Evolutionary conservation across 2,797 vertebrate species (phyloP), one percentile per base, ranked within the genome.

Genomic region (Neomorphus geoffroyi): DNA sequence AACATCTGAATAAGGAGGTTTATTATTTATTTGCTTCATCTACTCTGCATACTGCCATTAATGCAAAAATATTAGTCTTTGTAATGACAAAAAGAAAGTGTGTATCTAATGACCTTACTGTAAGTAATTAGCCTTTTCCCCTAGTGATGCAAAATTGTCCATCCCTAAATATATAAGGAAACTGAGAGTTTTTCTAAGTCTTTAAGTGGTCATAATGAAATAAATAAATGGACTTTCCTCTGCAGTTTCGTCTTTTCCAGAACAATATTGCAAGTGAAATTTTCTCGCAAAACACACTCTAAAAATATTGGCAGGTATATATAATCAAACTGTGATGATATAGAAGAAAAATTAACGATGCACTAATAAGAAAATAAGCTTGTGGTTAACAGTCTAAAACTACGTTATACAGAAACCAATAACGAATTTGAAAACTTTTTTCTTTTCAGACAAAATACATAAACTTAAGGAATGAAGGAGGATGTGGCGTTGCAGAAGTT

Each of bases 21-120:
- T 95, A 89, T 95, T 97, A 96, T 96, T 96, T 96, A 96, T 97
- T 95, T 96, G 92, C 91, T 96, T 97, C 96, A 96, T 86, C 96
- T 95, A 81, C 86, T 97, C 84, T 50, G 85, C 70, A 43, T 64
- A 95, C 26, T 72, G 67, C 58, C 70, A 84, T 94, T 96, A 96
- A 91, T 90, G 69, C 81, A 96, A 95, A 97, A 97, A 96, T 97
- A 96, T 93, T 96, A 95, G 93, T 96, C 92, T 96, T 96, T 90
- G 57, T 97, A 96, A 96, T 96, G 95, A 95, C 70, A 90, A 92
- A 95, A 96, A 94, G 87, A 94, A 97, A 96, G 92, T 91, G 78
- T 97, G 86, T 93, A 92, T 96, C 96, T 97, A 97, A 96, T 94
- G 95, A 97, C 97, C 95, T 97, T 92, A 92, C 77, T 92, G 85